Percentiles rank a stretch among this genome's conserved stretches.
Conservation (phyloP, 2,888 invertebrate genomes). For the Aquatica leii region DNA sequence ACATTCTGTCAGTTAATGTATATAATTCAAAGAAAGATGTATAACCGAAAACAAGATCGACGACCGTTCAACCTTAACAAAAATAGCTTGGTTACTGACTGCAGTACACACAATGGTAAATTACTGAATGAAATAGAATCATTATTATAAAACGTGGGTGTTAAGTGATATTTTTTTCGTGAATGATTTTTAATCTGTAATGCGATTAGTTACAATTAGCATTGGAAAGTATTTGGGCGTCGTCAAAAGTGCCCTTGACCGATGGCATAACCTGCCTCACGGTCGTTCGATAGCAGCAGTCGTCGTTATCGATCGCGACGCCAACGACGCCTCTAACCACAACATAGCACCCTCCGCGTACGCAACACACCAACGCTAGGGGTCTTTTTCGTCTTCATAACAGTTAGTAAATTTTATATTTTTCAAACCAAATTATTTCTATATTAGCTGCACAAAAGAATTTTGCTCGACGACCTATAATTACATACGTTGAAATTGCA, state of each 20-base stretch:
- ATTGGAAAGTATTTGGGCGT: conserved; percentile 50
- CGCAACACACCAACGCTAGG: conserved; percentile 13
- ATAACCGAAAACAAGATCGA: conserved; percentile 17
- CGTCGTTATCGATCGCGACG: conserved; percentile 48
- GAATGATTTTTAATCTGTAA: conserved; percentile 7
- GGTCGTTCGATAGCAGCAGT: conserved; percentile 47
- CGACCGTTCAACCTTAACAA: conserved; percentile 21
- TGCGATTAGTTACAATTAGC: conserved; percentile 1
- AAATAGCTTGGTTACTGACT: conserved; percentile 5
- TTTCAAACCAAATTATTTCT: no score
- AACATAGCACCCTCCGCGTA: conserved; percentile 30
- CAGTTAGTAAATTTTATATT: no score
- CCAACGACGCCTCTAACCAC: conserved; percentile 54
- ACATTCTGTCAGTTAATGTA: background rate
- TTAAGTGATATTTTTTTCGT: background rate
- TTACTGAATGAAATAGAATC: background rate
- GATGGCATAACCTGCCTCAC: conserved; percentile 61
- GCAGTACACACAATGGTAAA: background rate
- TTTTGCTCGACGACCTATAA: no score
- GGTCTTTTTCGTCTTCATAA: no score
- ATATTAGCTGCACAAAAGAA: no score
- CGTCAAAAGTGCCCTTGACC: conserved; percentile 58
- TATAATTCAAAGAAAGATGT: conserved; percentile 10
- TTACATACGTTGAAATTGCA: no score
- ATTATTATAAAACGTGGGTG: background rate